Evolutionary conservation across 1,140 invertebrate genomes (phyloP).

Genomic region (Bombus balteatus): DNA sequence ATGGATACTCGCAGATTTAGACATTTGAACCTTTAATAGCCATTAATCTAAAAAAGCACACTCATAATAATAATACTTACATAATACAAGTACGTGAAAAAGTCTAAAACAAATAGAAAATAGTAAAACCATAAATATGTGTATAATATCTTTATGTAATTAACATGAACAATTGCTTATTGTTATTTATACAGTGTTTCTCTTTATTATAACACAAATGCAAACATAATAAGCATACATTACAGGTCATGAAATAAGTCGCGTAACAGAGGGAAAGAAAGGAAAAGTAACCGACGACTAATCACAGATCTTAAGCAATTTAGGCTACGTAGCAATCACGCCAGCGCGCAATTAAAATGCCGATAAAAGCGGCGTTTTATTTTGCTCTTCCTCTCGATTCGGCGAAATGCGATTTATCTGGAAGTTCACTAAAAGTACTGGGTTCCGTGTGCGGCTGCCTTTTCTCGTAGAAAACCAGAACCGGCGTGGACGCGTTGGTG

Average conservation of each 20-base stretch:
- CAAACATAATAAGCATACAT: background rate
- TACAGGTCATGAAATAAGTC: background rate
- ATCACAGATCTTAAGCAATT: background rate
- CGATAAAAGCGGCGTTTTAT: slow-evolving; percentile 36
- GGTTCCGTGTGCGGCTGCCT: background rate
- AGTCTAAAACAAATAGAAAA: no score
- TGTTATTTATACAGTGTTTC: no score
- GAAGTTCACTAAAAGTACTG: slow-evolving; percentile 28
- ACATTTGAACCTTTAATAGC: no score
- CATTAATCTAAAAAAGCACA: no score
- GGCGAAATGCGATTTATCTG: slow-evolving; percentile 39
- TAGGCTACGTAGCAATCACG: background rate
- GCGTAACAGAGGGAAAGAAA: background rate
- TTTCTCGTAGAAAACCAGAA: background rate
- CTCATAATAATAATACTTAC: no score
- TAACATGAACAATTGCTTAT: no score
- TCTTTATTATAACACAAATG: background rate
- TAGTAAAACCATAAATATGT: no score
- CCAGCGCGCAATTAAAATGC: slow-evolving; percentile 27
- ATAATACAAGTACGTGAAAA: no score
- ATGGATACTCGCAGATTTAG: no score
- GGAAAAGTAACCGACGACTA: background rate
- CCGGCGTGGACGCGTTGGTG: background rate
- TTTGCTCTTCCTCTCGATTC: slow-evolving; percentile 3
- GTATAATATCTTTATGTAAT: no score